Percentiles rank a stretch among this genome's conserved stretches.
These are phyloP conservation scores for Embiotoca jacksoni DNA, from an alignment of 2,113 vertebrate species.

Conservation along the genomic window DNA sequence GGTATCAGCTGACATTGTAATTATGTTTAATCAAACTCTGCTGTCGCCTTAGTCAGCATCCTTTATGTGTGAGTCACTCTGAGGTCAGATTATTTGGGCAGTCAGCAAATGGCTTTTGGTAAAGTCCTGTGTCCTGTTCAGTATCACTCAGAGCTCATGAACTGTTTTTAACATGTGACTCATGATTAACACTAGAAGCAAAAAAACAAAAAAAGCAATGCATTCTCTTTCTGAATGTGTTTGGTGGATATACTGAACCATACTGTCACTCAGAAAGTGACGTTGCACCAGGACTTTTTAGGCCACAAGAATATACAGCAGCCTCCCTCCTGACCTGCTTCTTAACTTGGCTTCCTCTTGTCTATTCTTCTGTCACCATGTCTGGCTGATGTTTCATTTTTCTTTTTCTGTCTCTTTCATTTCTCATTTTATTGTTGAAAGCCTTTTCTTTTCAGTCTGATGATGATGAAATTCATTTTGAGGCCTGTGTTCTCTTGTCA, in stretches of 20 bases:
- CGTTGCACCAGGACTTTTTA: slow-evolving; percentile 14
- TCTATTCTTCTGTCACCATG: slow-evolving; percentile 17
- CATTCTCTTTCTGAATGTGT: not conserved
- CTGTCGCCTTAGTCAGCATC: slow-evolving; percentile 6
- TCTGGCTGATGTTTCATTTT: slow-evolving; percentile 30
- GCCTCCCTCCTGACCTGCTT: slow-evolving; percentile 5
- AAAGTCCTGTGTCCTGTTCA: not conserved
- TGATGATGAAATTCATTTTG: slow-evolving; percentile 22
- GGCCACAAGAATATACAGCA: not conserved
- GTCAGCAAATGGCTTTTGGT: slow-evolving; percentile 5
- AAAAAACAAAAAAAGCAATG: not conserved
- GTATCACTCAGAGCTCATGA: not conserved
- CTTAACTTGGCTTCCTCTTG: slow-evolving; percentile 18
- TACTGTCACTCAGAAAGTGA: slow-evolving; percentile 6
- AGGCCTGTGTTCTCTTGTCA: slow-evolving; percentile 19
- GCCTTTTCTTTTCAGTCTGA: slow-evolving; percentile 15
- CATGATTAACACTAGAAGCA: not conserved
- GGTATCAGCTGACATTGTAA: not conserved
- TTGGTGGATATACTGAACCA: not conserved
- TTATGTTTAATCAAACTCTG: slow-evolving; percentile 9
- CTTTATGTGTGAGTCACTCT: not conserved
- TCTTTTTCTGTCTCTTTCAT: slow-evolving; percentile 12
- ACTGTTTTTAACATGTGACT: slow-evolving; percentile 19
- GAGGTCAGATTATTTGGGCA: slow-evolving; percentile 18
- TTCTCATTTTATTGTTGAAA: slow-evolving; percentile 34